Percentiles rank a stretch among this genome's conserved stretches.
These are phyloP conservation scores for Tanytarsus gracilentus DNA, from an alignment of 2,888 invertebrate species.

Conservation along the genomic window DNA sequence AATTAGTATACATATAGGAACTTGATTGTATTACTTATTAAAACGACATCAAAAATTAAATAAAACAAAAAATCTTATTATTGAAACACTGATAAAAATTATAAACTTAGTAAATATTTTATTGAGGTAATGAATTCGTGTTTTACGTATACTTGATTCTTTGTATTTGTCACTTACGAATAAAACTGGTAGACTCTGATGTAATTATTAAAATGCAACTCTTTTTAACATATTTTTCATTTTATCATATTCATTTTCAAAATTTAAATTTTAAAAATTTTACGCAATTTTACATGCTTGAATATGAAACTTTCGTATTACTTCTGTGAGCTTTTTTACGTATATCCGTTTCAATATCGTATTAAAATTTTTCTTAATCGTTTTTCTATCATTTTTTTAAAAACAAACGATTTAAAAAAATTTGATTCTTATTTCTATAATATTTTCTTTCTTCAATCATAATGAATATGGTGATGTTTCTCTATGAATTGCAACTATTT, in stretches of 20 bases:
- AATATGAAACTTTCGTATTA: neutral
- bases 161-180: conserved; percentile 5
- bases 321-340: conserved; percentile 7
- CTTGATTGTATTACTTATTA: neutral
- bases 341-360: conserved; percentile 27
- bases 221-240: conserved; percentile 1
- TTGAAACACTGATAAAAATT: neutral
- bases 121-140: conserved; percentile 27
- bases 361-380: neutral
- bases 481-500: neutral
- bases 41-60: neutral
- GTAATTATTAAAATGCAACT: neutral
- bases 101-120: conserved; percentile 9
- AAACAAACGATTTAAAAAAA: neutral
- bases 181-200: conserved; percentile 8
- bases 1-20: too few relatives aligned
- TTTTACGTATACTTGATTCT: conserved; percentile 25
- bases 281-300: neutral
- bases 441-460: neutral
- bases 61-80: neutral
- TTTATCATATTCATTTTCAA: neutral
- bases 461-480: neutral
- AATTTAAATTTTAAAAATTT: neutral
- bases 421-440: conserved; percentile 4
- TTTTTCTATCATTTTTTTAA: neutral